phyloP scores from a whole-genome alignment of 2,113 vertebrate genomes.

The Eulemur rufifrons region DNA sequence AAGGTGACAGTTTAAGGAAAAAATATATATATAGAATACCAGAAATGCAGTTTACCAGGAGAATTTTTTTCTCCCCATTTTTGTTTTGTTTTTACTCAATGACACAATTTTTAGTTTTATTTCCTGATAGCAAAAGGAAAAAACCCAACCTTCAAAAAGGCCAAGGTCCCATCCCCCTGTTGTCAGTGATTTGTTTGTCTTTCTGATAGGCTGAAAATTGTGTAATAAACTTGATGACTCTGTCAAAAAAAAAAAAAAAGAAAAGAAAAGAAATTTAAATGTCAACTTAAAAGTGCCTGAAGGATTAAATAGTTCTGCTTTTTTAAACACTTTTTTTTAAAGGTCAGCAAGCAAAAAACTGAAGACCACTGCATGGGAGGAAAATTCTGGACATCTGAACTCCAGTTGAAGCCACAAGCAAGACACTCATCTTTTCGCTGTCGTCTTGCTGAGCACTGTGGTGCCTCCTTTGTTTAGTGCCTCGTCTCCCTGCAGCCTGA shows the following conservation, averaged over 20 bases:
- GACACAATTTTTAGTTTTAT: constrained; percentile 86
- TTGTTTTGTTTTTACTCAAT: constrained; percentile 84
- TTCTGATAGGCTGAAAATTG: constrained; percentile 89
- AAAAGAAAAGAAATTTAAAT: background rate
- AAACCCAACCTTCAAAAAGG: constrained; percentile 68
- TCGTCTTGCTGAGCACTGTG: background rate
- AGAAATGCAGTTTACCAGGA: constrained; percentile 68
- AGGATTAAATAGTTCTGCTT: background rate
- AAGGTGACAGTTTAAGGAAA: constrained; percentile 67
- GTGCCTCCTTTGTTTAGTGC: background rate
- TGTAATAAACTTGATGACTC: constrained; percentile 90
- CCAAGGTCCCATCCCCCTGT: constrained; percentile 80
- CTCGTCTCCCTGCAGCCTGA: background rate
- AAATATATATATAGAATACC: constrained; percentile 53
- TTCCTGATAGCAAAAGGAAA: constrained; percentile 81
- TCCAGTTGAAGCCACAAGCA: background rate
- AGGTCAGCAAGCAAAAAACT: background rate
- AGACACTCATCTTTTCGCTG: background rate
- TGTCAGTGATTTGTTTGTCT: constrained; percentile 86
- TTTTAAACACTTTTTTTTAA: background rate
- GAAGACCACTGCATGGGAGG: background rate
- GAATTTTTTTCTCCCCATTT: constrained; percentile 74
- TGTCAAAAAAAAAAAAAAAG: constrained; percentile 73
- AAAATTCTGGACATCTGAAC: background rate
- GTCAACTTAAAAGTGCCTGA: background rate